Conservation (phyloP, 2,888 invertebrate genomes). For the Saturnia pavonia region DNA sequence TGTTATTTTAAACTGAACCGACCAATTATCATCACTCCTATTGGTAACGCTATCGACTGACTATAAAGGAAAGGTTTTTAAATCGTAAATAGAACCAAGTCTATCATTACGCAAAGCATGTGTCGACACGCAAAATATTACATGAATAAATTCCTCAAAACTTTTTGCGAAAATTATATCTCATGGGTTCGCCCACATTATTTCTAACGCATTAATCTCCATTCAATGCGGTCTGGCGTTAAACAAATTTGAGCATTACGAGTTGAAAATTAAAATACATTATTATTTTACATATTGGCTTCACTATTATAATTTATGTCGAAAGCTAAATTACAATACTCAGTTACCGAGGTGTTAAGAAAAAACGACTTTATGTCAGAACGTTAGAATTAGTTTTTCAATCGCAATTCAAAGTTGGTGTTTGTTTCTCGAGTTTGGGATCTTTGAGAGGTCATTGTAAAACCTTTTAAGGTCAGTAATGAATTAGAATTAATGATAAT, state of each 20-base stretch:
- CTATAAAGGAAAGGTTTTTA: no score
- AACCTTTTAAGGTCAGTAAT: background rate
- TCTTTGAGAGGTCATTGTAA: background rate
- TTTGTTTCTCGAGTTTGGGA: background rate
- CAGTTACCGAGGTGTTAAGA: background rate
- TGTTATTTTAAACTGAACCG: no score
- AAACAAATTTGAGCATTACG: background rate
- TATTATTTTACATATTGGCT: background rate
- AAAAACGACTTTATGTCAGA: background rate
- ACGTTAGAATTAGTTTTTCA: background rate
- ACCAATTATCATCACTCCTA: no score
- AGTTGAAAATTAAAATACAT: background rate
- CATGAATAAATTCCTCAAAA: background rate
- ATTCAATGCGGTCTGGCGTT: background rate
- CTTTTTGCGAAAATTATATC: background rate
- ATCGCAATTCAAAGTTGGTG: background rate
- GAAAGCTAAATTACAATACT: background rate
- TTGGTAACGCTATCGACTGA: no score
- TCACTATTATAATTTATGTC: background rate
- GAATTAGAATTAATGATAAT: conserved; percentile 3
- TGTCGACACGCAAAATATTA: background rate
- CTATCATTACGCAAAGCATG: no score
- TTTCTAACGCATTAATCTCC: background rate
- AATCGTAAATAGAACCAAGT: no score
- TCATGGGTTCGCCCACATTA: conserved; percentile 4